Conservation (phyloP, 2,113 vertebrate genomes). For the Poecile atricapillus region DNA sequence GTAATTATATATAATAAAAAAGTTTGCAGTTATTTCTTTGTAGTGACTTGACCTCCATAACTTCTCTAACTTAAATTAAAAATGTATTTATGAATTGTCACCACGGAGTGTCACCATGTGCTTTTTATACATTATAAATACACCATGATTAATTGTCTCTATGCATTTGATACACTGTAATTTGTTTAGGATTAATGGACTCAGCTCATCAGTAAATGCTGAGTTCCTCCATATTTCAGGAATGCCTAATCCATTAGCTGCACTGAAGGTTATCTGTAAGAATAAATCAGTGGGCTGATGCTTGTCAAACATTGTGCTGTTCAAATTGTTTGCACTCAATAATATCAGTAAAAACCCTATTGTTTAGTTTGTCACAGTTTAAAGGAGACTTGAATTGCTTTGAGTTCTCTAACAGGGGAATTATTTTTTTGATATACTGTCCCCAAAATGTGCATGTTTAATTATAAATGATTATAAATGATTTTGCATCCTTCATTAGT, state of each 20-base stretch:
- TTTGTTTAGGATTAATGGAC: constrained; percentile 42
- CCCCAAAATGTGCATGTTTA: neutral
- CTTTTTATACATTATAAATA: neutral
- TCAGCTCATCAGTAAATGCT: neutral
- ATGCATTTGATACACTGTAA: neutral
- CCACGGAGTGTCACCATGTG: neutral
- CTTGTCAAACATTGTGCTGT: neutral
- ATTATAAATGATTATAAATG: neutral
- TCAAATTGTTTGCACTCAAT: neutral
- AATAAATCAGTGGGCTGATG: neutral
- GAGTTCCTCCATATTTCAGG: constrained; percentile 1
- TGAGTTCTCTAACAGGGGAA: neutral
- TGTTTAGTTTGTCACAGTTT: neutral
- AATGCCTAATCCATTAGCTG: neutral
- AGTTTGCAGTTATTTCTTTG: neutral
- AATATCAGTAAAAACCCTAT: neutral
- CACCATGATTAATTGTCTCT: neutral
- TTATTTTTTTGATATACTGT: neutral
- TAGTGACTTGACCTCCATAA: neutral
- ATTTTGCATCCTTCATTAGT: neutral
- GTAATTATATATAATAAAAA: neutral
- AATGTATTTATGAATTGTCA: neutral
- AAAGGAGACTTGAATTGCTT: neutral
- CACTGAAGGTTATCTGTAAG: neutral
- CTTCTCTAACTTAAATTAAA: constrained; percentile 10